Base-by-base conservation (phyloP, 2,888 invertebrate species). In the Tiliacea aurago region DNA sequence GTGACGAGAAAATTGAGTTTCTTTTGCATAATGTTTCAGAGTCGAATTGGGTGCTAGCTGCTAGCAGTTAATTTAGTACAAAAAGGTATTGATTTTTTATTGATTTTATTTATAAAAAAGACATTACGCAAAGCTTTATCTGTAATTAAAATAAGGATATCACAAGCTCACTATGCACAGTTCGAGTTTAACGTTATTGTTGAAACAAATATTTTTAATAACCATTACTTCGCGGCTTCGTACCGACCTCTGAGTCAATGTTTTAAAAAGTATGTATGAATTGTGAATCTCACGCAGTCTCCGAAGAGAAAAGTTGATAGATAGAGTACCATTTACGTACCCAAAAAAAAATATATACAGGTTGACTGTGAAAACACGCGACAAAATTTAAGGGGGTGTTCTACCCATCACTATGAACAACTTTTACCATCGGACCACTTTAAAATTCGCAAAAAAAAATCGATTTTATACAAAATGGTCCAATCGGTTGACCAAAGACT, bases 1-100 rank as follows among this genome's bases (percentile, higher is more conserved):
- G 13, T 65, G 66, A 41, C 61, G 41, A 78, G 56, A 77, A 63
- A 70, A 79, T 55, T 53, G 37, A 45, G 43, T 78, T 77, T 66
- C 55, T 10, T 49, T 78, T 78, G 53, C 67, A 64, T 51, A 37
- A 53, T 53, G 4, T 45, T 65, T 56, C 37, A 74, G 45, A n/a
- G 4, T 51, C 28, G 11, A n/a, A 13, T 47, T 49, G 23, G 43
- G 33, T 33, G 37, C 15, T 68, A 18, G 11, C 28, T 53, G 73
- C 13, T 47, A 13, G 13, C 4, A 7, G 45, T 66, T 51, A 20
- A 65, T 33, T 55, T 20, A 37, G 58, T n/a, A 20, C 28, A 51
- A 4, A 28, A 23, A 28, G 2, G 7, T 59, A 18, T 18, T 2
- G 23, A 9, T 49, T 63, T 55, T 64, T 33, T 28, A 18, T 47